phyloP scores from a whole-genome alignment of 1,140 invertebrate species.

The Trichonephila clavipes region DNA sequence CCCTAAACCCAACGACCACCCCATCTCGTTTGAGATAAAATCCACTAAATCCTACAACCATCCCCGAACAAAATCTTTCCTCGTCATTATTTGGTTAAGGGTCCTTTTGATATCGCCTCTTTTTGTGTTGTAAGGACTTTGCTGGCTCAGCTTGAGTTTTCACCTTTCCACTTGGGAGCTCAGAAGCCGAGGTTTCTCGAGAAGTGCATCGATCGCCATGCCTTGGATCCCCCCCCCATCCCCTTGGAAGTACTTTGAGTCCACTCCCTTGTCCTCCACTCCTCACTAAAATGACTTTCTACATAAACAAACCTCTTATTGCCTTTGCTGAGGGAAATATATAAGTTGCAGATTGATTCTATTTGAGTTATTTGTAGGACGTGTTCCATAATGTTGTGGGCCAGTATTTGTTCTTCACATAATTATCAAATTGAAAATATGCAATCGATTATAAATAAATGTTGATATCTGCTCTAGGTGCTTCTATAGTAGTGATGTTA shows the following conservation, averaged over 20 bases:
- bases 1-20: too few species aligned
- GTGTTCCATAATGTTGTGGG: neutral
- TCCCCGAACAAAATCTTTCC: neutral
- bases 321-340: neutral
- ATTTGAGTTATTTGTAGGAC: neutral
- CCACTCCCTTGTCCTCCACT: neutral
- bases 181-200: neutral
- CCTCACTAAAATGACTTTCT: constrained; percentile 28
- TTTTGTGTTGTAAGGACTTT: neutral
- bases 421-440: too few species aligned
- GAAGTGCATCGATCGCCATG: neutral
- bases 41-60: neutral
- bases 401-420: too few species aligned
- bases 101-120: neutral
- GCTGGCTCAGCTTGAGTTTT: constrained; percentile 20
- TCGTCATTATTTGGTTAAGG: constrained; percentile 40
- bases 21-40: neutral
- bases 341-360: neutral
- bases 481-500: too few species aligned
- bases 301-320: constrained; percentile 29
- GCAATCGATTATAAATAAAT: too few species aligned
- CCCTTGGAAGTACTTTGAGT: neutral
- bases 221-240: neutral
- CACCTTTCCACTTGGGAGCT: neutral
- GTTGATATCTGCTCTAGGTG: too few species aligned